A percentile compares a stretch with the other conserved stretches of the same genome.
phyloP scores from a whole-genome alignment of 2,797 vertebrate genomes.

The Fistularia tabacaria region DNA sequence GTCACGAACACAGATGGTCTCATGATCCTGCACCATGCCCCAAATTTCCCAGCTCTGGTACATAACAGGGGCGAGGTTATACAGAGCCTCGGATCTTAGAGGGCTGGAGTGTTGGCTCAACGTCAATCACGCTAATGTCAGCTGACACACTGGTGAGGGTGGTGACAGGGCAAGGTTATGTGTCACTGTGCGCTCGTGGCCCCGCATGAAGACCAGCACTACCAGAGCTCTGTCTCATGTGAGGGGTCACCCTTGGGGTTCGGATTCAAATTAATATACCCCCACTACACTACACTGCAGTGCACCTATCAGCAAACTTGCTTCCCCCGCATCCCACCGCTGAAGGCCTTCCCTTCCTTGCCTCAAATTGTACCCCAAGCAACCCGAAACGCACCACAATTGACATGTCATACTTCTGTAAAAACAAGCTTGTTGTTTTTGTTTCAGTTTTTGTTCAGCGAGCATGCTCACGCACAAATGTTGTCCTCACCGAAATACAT shows the following conservation, averaged over 20 bases:
- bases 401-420: slow-evolving; percentile 15
- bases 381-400: slow-evolving; percentile 19
- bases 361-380: slow-evolving; percentile 33
- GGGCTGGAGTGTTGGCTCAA: slow-evolving; percentile 64
- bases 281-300: slow-evolving; percentile 28
- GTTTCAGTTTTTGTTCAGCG: neutral
- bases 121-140: slow-evolving; percentile 77
- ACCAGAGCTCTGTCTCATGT: slow-evolving; percentile 62
- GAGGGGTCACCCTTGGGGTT: slow-evolving; percentile 62
- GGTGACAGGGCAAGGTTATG: slow-evolving; percentile 81
- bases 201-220: slow-evolving; percentile 61
- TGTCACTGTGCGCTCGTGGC: slow-evolving; percentile 72
- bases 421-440: slow-evolving; percentile 9
- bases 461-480: slow-evolving; percentile 6
- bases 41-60: slow-evolving; percentile 67
- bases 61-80: slow-evolving; percentile 73
- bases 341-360: slow-evolving; percentile 25
- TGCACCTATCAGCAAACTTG: slow-evolving; percentile 49
- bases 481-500: neutral
- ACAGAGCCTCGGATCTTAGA: slow-evolving; percentile 71
- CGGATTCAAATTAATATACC: slow-evolving; percentile 59
- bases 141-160: slow-evolving; percentile 76
- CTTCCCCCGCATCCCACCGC: slow-evolving; percentile 21
- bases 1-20: slow-evolving; percentile 58
- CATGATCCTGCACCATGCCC: slow-evolving; percentile 54